Evolutionary conservation across 2,113 vertebrate genomes (phyloP).

Genomic region (Rhabdornis inornatus): DNA sequence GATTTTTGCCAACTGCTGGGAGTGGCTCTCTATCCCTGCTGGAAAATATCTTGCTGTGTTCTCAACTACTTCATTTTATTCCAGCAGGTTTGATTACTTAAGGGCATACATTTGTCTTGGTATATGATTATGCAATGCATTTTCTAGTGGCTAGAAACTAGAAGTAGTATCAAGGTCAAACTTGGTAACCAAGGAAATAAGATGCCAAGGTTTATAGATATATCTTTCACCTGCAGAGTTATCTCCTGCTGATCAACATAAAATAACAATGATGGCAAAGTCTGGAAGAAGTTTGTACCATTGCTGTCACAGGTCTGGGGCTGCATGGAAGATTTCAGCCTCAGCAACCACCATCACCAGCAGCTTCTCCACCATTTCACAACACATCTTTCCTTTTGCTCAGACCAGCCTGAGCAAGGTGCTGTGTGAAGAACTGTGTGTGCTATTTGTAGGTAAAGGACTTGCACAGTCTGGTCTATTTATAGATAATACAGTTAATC

Average conservation of each 20-base stretch:
- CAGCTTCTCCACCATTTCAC: background rate
- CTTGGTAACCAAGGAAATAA: background rate
- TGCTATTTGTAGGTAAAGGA: background rate
- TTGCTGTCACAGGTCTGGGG: background rate
- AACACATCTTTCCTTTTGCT: background rate
- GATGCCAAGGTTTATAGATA: background rate
- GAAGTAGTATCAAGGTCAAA: background rate
- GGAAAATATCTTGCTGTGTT: background rate
- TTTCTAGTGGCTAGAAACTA: background rate
- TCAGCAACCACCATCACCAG: background rate
- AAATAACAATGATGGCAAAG: background rate
- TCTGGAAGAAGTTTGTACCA: background rate
- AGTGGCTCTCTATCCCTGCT: background rate
- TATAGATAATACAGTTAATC: slow-evolving; percentile 11
- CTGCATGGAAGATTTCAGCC: background rate
- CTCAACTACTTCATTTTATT: background rate
- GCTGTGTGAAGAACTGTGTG: background rate
- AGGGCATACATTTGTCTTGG: background rate
- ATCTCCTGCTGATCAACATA: background rate
- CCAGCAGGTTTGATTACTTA: background rate
- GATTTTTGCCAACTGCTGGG: background rate
- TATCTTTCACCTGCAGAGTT: background rate
- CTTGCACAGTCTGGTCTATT: slow-evolving; percentile 6
- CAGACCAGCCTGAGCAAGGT: background rate
- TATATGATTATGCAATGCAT: background rate